A percentile compares a stretch with the other conserved stretches of the same genome.
phyloP scores from a whole-genome alignment of 2,113 vertebrate genomes.

The Madoqua kirkii region DNA sequence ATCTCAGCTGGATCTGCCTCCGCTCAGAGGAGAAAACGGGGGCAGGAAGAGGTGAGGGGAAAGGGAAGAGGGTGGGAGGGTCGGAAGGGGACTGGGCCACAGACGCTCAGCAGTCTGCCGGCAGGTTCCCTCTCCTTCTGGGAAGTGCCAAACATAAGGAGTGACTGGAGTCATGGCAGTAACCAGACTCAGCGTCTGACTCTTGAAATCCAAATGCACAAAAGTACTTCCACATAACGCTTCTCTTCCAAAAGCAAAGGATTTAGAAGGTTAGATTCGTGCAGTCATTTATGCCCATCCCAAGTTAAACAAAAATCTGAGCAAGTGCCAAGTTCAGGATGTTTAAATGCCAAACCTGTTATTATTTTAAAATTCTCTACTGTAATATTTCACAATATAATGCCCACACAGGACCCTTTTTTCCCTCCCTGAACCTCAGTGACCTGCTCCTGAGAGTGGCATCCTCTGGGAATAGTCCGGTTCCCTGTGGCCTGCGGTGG shows the following conservation, averaged over 20 bases:
- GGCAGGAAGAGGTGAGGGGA: neutral
- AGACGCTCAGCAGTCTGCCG: neutral
- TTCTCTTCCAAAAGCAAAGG: neutral
- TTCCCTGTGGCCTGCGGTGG: neutral
- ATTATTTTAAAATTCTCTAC: neutral
- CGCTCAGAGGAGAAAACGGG: neutral
- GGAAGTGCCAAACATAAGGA: constrained; percentile 19
- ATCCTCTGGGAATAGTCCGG: neutral
- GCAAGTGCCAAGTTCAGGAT: neutral
- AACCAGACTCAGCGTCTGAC: neutral
- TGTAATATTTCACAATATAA: neutral
- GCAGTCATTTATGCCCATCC: neutral
- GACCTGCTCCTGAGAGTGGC: neutral
- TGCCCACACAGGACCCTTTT: neutral
- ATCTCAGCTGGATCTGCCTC: neutral
- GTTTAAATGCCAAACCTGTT: neutral
- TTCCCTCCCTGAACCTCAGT: neutral
- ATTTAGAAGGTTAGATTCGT: neutral
- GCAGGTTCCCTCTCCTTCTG: neutral
- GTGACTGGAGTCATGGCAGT: neutral
- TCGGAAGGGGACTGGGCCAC: neutral
- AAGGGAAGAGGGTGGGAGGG: neutral
- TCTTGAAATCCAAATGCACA: constrained; percentile 16
- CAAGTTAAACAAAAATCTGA: neutral
- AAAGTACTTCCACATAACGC: neutral